Base-by-base conservation (phyloP, 2,113 vertebrate genomes). In the Setophaga petechia region DNA sequence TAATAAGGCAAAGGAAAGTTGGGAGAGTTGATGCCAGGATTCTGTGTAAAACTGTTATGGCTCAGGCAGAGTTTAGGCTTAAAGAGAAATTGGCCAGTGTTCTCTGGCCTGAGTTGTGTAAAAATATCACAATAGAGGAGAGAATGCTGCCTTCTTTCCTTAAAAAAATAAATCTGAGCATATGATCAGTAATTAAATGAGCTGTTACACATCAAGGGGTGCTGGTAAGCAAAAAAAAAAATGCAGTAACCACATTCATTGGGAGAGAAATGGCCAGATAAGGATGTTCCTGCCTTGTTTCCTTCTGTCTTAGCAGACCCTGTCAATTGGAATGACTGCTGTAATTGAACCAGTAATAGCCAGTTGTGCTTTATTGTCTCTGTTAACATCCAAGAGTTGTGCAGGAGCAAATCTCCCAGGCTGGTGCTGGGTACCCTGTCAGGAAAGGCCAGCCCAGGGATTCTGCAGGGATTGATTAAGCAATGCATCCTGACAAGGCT, bases 381-480 rank as follows among this genome's bases (percentile, higher is more conserved):
- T 3, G 8, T 78, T 82, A 91, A 47, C 72, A 39, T 69, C 47
- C 47, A 72, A 23, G 35, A 83, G 74, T 27, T 74, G 39, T 49
- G n/a, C 33, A 76, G 66, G 84, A 69, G 71, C 82, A 68, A 71
- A 84, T 11, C 52, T 87, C 47, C 23, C 25, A 5, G 75, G 22
- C 68, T 68, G 59, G 24, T 75, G 54, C 58, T 84, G 73, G 54
- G 66, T 67, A 1, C 67, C 22, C 41, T 79, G 54, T 9, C 65
- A 77, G 85, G n/a, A 87, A 93, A 91, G 89, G 72, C 79, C 10
- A 91, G 47, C 76, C 84, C 10, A 2, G 25, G n/a, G 59, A 57
- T 75, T 84, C 95, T 91, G 57, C 59, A 92, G 92, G 92, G 96
- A 95, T 62, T 90, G 95, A 97, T 97, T 96, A 95, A 95, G 21